A percentile compares a stretch with the other conserved stretches of the same genome.
phyloP scores from a whole-genome alignment of 2,888 invertebrate genomes.

The Acanthoscelides obtectus region DNA sequence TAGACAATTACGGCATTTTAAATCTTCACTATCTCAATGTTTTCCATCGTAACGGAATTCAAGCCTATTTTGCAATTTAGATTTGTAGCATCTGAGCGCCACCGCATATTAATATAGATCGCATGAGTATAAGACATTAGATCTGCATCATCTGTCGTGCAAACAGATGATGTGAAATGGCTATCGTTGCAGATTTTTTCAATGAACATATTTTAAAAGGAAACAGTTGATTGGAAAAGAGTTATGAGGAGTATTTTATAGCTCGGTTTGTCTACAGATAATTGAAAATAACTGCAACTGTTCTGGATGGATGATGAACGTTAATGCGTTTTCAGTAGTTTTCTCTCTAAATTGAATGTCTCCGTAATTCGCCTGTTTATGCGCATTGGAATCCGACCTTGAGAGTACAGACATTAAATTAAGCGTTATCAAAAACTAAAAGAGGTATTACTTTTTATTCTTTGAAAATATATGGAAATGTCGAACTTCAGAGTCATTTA shows the following conservation, averaged over 20 bases:
- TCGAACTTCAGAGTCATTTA: too few relatives aligned
- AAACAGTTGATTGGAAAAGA: neutral
- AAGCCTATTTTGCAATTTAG: neutral
- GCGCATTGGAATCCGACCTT: too few relatives aligned
- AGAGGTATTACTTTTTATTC: too few relatives aligned
- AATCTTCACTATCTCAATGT: neutral
- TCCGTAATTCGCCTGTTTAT: too few relatives aligned
- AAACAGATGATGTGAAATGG: neutral
- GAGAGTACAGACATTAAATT: too few relatives aligned
- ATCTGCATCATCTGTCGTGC: neutral
- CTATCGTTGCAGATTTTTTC: neutral
- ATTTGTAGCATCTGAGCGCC: neutral
- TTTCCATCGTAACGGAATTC: neutral
- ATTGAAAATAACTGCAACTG: too few relatives aligned
- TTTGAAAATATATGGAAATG: too few relatives aligned
- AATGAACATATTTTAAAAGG: neutral
- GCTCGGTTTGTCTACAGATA: neutral
- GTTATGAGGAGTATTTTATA: neutral
- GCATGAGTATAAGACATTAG: neutral
- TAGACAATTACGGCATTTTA: too few relatives aligned
- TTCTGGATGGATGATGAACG: too few relatives aligned
- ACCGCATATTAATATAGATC: neutral
- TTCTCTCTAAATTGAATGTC: too few relatives aligned
- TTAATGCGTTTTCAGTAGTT: too few relatives aligned
- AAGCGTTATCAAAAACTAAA: too few relatives aligned